Percentiles rank a stretch among this genome's conserved stretches.
Evolutionary conservation across 2,113 vertebrate genomes (phyloP).

Genomic region (Neolamprologus caudopunctatus): DNA sequence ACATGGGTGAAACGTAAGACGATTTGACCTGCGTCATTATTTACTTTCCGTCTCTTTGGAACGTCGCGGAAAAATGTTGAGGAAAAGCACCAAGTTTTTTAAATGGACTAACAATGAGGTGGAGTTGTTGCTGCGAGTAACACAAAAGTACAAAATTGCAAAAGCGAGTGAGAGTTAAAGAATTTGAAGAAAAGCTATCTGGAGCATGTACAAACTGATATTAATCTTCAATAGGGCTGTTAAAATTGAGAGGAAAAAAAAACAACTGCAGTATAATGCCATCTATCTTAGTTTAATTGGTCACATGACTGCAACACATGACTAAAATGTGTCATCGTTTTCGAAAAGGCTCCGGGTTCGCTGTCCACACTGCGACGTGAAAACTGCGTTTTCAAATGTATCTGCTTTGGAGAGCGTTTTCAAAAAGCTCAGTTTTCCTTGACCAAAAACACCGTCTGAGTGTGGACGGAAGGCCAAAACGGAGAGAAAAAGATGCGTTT

Average conservation of each 20-base stretch:
- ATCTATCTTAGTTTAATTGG: not conserved
- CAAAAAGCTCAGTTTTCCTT: not conserved
- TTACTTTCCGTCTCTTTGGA: not conserved
- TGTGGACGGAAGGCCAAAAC: not conserved
- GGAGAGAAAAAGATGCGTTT: not conserved
- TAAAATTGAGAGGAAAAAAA: not conserved
- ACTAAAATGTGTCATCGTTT: not conserved
- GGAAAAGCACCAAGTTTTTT: not conserved
- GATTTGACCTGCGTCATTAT: not conserved
- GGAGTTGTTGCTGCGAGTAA: not conserved
- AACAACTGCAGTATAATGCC: not conserved
- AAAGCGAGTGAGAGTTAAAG: not conserved
- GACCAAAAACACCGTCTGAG: not conserved
- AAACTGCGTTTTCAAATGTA: not conserved
- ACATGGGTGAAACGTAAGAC: not conserved
- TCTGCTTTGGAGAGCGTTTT: not conserved
- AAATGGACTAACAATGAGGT: not conserved
- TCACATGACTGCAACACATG: not conserved
- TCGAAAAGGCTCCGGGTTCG: accelerated
- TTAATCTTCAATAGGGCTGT: not conserved
- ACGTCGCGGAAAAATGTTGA: accelerated
- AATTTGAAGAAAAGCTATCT: not conserved
- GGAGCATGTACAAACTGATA: not conserved
- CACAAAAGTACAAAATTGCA: not conserved
- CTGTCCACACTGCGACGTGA: not conserved